Conservation (phyloP, 2,113 vertebrate genomes). For the Emydura subglobosa region DNA sequence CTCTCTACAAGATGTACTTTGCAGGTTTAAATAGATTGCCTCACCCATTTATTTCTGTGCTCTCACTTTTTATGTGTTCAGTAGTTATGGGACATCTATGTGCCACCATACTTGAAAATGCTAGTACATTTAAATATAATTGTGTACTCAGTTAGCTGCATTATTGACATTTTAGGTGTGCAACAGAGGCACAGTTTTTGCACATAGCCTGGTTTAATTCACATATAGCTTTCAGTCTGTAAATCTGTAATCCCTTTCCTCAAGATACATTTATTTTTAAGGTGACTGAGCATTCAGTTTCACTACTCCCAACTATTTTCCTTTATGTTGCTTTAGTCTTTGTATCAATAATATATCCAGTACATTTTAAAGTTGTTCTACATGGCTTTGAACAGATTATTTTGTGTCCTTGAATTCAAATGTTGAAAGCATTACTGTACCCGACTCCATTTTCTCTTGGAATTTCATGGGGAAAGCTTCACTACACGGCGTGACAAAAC, state of each 20-base stretch:
- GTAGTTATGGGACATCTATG: not conserved
- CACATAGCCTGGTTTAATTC: not conserved
- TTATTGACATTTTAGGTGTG: slow-evolving; percentile 14
- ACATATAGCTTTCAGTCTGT: not conserved
- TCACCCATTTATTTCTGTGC: not conserved
- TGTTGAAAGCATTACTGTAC: not conserved
- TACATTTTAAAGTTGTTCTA: slow-evolving; percentile 2
- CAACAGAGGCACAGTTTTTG: not conserved
- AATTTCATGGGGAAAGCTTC: slow-evolving; percentile 26
- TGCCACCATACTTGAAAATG: slow-evolving; percentile 19
- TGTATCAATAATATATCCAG: not conserved
- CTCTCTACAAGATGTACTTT: not conserved
- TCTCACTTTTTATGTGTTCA: slow-evolving; percentile 17
- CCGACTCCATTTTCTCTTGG: not conserved
- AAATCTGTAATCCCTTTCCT: not conserved
- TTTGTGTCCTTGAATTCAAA: slow-evolving; percentile 27
- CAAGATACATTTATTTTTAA: slow-evolving; percentile 18
- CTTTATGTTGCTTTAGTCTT: not conserved
- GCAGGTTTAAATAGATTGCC: not conserved
- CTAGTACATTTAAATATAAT: slow-evolving; percentile 40
- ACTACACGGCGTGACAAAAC: slow-evolving; percentile 50
- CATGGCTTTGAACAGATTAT: not conserved
- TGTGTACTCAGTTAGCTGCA: slow-evolving; percentile 59
- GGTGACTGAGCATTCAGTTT: not conserved
- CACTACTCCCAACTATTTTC: not conserved